Evolutionary conservation across 2,113 vertebrate species (phyloP).

Genomic region (Leptobrachium leishanense): DNA sequence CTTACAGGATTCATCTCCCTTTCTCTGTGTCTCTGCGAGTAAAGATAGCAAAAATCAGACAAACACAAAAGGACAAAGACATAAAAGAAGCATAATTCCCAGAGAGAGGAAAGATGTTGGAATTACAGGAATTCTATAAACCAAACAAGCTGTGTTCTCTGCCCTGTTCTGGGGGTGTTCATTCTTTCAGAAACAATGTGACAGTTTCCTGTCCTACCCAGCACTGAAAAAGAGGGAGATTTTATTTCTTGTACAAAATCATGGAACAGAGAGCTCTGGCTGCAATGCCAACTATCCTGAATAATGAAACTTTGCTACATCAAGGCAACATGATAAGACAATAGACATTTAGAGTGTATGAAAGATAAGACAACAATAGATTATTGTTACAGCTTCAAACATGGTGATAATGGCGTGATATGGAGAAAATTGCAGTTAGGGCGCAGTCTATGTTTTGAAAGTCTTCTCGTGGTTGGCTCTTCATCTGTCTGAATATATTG

Average conservation of each 20-base stretch:
- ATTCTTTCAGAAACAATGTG: slow-evolving; percentile 40
- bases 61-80: slow-evolving; percentile 32
- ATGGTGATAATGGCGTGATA: no score
- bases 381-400: no score
- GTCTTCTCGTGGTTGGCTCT: no score
- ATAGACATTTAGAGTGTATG: no score
- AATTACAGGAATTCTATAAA: slow-evolving; percentile 44
- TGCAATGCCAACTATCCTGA: background rate
- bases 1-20: background rate
- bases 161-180: slow-evolving; percentile 14
- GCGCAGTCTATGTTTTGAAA: no score
- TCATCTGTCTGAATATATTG: no score
- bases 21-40: background rate
- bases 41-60: slow-evolving; percentile 3
- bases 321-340: no score
- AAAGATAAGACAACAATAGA: no score
- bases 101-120: slow-evolving; percentile 46
- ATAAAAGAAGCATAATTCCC: slow-evolving; percentile 37
- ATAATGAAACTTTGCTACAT: background rate
- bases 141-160: slow-evolving; percentile 35
- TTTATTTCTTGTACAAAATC: background rate
- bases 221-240: background rate
- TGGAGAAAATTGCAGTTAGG: no score
- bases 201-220: slow-evolving; percentile 30
- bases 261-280: background rate